Evolutionary conservation across 23 tunicate genomes (phyloP), one percentile per base, ranked within the genome.

Genomic region (Trididemnum nubilum): DNA sequence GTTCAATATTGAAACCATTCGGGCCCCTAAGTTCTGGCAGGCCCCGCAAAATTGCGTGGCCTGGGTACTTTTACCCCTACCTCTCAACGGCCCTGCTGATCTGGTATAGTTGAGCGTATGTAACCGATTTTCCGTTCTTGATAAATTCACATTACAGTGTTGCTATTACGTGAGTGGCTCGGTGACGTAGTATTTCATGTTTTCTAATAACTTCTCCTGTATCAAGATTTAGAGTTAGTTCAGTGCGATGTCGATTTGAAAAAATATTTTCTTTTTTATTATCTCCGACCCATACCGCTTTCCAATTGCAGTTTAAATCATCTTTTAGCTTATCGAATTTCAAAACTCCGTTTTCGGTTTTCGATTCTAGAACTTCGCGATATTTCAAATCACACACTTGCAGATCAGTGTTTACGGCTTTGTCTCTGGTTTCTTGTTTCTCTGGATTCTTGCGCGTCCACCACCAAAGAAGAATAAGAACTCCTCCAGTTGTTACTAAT

Each of bases 251-350:
- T 9, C 73, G 79, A 21, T 29, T 65, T 44, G 58, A 23, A 0
- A 63, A 52, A 0, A 51, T 29, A 64, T 78, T 69, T 26, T 36
- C 84, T 5, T 3, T 22, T 12, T 22, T 40, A 54, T 69, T 78
- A 9, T 40, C 50, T 32, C 79, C 90, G n/a, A 85, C 90, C 39
- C 49, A 51, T 2, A 85, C 84, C 34, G 84, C 71, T 28, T 78
- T 69, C 90, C 90, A 78, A 44, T 35, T 78, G 33, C 33, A 25
- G 61, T 69, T 70, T 26, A 24, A 18, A 24, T 73, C 58, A 12
- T 7, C 39, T 29, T 29, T 69, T 12, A 3, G 9, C 25, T 69
- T 33, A 24, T 33, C 19, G 2, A 32, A 4, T 32, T 69, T 69
- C 7, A 32, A 29, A 3, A 4, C 37, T 33, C 15, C 59, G 21